Evolutionary conservation across 2,888 invertebrate species (phyloP).

Genomic region (Drosophila prolongata): DNA sequence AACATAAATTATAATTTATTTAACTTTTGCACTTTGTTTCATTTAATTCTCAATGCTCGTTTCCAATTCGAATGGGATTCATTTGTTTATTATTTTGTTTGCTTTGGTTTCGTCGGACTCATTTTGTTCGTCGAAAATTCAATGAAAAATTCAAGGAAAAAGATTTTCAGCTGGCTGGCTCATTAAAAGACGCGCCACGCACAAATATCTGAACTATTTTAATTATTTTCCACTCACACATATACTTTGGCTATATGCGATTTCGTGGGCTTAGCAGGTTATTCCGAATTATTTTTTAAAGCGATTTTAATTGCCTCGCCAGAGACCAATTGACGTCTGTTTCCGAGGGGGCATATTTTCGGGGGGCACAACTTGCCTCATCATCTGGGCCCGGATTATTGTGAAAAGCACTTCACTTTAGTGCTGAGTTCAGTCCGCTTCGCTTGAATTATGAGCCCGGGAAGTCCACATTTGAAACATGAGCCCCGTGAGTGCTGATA

Average conservation of each 20-base stretch:
- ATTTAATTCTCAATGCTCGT: slow-evolving; percentile 45
- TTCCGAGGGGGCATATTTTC: background rate
- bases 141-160: slow-evolving; percentile 23
- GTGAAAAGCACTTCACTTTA: slow-evolving; percentile 60
- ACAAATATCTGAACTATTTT: slow-evolving; percentile 75
- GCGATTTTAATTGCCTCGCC: slow-evolving; percentile 67
- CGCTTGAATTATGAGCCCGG: slow-evolving; percentile 43
- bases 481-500: slow-evolving; percentile 75
- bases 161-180: slow-evolving; percentile 39
- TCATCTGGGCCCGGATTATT: slow-evolving; percentile 40
- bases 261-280: slow-evolving; percentile 42
- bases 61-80: slow-evolving; percentile 47
- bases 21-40: slow-evolving; percentile 61
- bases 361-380: slow-evolving; percentile 11
- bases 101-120: slow-evolving; percentile 21
- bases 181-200: slow-evolving; percentile 61
- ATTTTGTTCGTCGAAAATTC: slow-evolving; percentile 23
- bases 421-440: slow-evolving; percentile 20
- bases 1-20: slow-evolving; percentile 79
- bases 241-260: slow-evolving; percentile 24
- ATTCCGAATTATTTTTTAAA: slow-evolving; percentile 44
- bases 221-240: slow-evolving; percentile 70
- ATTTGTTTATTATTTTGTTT: slow-evolving; percentile 41
- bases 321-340: slow-evolving; percentile 65
- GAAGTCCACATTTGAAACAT: slow-evolving; percentile 61